Evolutionary conservation across 2,797 vertebrate genomes (phyloP).

Genomic region (Halcyon leucocephala): DNA sequence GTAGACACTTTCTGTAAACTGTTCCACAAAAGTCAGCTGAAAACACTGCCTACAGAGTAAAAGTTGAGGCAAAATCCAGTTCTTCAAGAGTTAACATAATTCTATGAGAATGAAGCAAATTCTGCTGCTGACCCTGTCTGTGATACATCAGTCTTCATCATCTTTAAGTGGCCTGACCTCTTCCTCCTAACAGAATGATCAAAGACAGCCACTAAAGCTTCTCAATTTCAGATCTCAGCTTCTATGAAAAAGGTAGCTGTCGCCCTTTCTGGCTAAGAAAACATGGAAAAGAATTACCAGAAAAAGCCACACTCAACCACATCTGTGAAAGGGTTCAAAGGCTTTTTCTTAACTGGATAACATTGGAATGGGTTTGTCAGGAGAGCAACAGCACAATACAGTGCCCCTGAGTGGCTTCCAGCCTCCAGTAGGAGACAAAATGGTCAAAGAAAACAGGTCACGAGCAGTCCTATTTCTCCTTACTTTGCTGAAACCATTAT

Average conservation of each 20-base stretch:
- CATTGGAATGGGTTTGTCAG: background rate
- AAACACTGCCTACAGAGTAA: background rate
- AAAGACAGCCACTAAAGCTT: conserved; percentile 22
- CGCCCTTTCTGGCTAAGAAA: background rate
- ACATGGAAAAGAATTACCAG: background rate
- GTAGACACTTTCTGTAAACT: background rate
- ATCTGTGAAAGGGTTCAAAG: background rate
- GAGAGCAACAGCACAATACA: background rate
- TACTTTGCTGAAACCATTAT: background rate
- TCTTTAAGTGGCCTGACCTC: conserved; percentile 35
- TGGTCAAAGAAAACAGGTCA: background rate
- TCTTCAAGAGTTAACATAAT: conserved; percentile 16
- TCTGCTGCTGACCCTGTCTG: conserved; percentile 14
- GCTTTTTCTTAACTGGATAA: background rate
- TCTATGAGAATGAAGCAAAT: conserved; percentile 22
- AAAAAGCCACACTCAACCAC: background rate
- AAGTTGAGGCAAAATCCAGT: background rate
- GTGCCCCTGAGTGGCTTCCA: background rate
- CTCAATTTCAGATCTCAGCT: background rate
- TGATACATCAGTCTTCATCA: conserved; percentile 14
- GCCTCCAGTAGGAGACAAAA: background rate
- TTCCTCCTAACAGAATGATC: conserved; percentile 30
- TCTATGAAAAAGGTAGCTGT: background rate
- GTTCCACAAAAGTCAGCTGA: background rate
- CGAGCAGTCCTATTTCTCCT: background rate